These are phyloP conservation scores for Istiophorus platypterus DNA, from an alignment of 2,113 vertebrate species.

Conservation along the genomic window DNA sequence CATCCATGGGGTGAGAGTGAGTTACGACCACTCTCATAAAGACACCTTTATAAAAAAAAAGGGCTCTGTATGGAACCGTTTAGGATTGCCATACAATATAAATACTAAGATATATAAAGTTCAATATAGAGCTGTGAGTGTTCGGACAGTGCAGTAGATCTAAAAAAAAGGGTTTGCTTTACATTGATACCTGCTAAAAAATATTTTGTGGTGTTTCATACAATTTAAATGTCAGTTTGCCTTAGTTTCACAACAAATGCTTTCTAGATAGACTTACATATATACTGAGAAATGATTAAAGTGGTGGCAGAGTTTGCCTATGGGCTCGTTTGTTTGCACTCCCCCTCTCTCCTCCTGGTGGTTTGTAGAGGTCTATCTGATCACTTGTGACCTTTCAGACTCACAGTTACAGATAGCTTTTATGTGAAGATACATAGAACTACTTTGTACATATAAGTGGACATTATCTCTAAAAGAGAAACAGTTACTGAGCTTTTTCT, in stretches of 20 bases:
- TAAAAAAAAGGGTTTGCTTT: too few species aligned
- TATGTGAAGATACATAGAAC: constrained; percentile 13
- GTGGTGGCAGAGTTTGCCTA: constrained; percentile 17
- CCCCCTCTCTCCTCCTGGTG: constrained; percentile 46
- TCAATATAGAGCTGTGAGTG: neutral
- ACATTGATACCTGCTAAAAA: too few species aligned
- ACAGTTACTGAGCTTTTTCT: neutral
- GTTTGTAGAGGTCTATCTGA: constrained; percentile 60
- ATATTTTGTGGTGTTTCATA: too few species aligned
- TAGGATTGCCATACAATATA: neutral
- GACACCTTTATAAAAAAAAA: too few species aligned
- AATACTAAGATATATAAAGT: neutral
- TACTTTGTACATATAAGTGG: neutral
- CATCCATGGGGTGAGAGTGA: too few species aligned
- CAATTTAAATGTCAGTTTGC: neutral
- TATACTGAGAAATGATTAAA: constrained; percentile 3
- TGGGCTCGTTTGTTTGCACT: constrained; percentile 38
- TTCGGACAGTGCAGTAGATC: too few species aligned
- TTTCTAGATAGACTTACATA: neutral
- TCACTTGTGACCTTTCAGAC: constrained; percentile 46
- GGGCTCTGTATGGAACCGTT: neutral
- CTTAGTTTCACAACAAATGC: neutral
- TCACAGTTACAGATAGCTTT: constrained; percentile 11
- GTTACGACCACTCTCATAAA: too few species aligned
- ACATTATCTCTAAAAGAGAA: neutral